phyloP scores from a whole-genome alignment of 2,113 vertebrate species.

The Brachirus orientalis region DNA sequence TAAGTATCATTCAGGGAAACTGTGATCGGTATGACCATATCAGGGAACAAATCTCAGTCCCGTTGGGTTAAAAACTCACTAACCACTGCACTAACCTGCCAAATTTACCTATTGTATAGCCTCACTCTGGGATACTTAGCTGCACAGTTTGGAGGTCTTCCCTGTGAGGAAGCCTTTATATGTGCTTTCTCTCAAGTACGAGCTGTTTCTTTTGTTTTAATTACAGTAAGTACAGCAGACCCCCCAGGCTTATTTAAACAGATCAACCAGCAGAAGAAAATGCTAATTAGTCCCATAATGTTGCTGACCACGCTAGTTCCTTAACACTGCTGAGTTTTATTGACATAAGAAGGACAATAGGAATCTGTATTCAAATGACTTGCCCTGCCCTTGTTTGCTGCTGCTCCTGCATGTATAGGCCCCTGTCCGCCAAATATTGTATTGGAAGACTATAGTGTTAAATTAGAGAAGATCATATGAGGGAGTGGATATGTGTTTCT shows the following conservation, averaged over 20 bases:
- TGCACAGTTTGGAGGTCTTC: slow-evolving; percentile 45
- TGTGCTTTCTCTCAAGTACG: slow-evolving; percentile 57
- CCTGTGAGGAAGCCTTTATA: slow-evolving; percentile 56
- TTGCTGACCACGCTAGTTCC: slow-evolving; percentile 79
- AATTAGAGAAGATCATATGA: slow-evolving; percentile 31
- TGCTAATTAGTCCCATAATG: slow-evolving; percentile 80
- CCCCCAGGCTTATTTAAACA: slow-evolving; percentile 79
- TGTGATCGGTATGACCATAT: slow-evolving; percentile 30
- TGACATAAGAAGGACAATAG: slow-evolving; percentile 80
- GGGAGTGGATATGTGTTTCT: slow-evolving; percentile 11
- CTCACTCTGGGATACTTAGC: slow-evolving; percentile 51
- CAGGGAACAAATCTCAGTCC: slow-evolving; percentile 28
- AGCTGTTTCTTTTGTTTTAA: slow-evolving; percentile 75
- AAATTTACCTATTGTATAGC: slow-evolving; percentile 44
- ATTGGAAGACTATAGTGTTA: slow-evolving; percentile 20
- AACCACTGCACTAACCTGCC: slow-evolving; percentile 47
- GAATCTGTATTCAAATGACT: slow-evolving; percentile 78
- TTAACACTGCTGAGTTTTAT: slow-evolving; percentile 75
- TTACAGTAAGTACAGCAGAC: slow-evolving; percentile 78
- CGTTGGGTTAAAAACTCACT: slow-evolving; percentile 25
- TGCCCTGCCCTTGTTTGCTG: slow-evolving; percentile 45
- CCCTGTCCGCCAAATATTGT: slow-evolving; percentile 18
- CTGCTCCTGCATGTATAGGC: neutral
- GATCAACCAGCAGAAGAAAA: slow-evolving; percentile 79
- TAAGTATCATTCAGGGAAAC: slow-evolving; percentile 40